phyloP scores from a whole-genome alignment of 2,888 invertebrate species.

The Galeopsomyia nigrocyanea region DNA sequence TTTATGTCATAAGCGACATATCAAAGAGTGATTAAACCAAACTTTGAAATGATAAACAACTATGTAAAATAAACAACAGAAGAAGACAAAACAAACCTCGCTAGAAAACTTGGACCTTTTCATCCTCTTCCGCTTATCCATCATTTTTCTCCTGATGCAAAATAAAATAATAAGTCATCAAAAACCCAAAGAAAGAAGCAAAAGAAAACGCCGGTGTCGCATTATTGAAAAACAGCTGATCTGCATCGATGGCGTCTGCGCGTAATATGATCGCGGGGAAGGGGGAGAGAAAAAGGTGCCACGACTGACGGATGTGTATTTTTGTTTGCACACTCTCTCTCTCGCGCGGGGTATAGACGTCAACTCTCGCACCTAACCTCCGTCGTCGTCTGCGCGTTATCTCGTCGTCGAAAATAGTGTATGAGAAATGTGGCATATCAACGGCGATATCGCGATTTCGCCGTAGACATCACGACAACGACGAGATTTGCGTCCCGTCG shows the following conservation, averaged over 20 bases:
- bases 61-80: background rate
- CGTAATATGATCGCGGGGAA: background rate
- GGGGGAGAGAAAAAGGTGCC: conserved; percentile 30
- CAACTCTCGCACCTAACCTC: conserved; percentile 8
- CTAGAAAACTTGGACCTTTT: conserved; percentile 36
- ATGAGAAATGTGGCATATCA: conserved; percentile 27
- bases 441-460: conserved; percentile 2
- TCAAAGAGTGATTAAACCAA: background rate
- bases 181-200: background rate
- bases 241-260: background rate
- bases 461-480: background rate
- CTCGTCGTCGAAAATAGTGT: background rate
- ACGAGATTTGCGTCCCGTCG: too few relatives aligned
- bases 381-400: background rate
- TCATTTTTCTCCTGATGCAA: conserved; percentile 17
- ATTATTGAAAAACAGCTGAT: conserved; percentile 33
- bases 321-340: conserved; percentile 19
- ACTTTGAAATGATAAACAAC: too few relatives aligned
- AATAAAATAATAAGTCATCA: background rate
- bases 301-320: conserved; percentile 22
- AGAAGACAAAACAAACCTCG: conserved; percentile 34
- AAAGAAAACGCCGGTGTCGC: background rate
- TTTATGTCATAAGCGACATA: too few relatives aligned
- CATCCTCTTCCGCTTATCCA: conserved; percentile 18
- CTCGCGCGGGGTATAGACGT: conserved; percentile 17